Evolutionary conservation across 1,140 invertebrate genomes (phyloP), one percentile per base, ranked within the genome.

Genomic region (Listronotus bonariensis): DNA sequence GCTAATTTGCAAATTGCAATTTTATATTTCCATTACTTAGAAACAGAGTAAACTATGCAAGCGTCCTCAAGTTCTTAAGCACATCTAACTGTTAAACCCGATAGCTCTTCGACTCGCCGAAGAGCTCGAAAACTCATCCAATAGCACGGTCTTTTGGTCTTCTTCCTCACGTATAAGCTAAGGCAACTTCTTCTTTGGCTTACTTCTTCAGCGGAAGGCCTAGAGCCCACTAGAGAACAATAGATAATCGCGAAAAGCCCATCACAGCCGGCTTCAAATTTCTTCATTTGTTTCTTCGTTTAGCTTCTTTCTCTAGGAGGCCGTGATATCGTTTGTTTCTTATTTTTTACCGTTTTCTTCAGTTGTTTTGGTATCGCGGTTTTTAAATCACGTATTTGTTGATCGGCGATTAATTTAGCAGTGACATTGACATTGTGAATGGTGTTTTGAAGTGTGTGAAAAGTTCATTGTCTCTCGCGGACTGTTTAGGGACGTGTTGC

Each of bases 61-160:
- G 42, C 61, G 43, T 57, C 52, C 26, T 64, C 41, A 41, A 56
- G 17, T 55, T 51, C 48, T 56, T 48, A 32, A 18, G 61, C 26
- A 36, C 48, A 9, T 59, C 63, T 65, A 65, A 65, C 63, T 65
- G 63, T 65, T 65, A 65, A 59, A 31, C 63, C n/a, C 63, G 63
- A 65, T n/a, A 15, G 63, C 40, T 26, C n/a, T 31, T 57, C 52
- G 51, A 54, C 18, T 31, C 17, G 17, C 54, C 54, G 54, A 57
- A 34, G 42, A 12, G 17, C 26, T n/a, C n/a, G n/a, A n/a, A n/a
- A n/a, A n/a, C n/a, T n/a, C 55, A 54, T 65, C 63, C 63, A 65
- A 65, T 65, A 36, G 63, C 58, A 59, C 45, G 40, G 46, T 38
- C 63, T 42, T 51, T 53, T 65, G 54, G 54, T 65, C 45, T 34